A percentile compares a stretch with the other conserved stretches of the same genome.
These are phyloP conservation scores for Notothenia coriiceps DNA, from an alignment of 2,113 vertebrate genomes.

Conservation along the genomic window DNA sequence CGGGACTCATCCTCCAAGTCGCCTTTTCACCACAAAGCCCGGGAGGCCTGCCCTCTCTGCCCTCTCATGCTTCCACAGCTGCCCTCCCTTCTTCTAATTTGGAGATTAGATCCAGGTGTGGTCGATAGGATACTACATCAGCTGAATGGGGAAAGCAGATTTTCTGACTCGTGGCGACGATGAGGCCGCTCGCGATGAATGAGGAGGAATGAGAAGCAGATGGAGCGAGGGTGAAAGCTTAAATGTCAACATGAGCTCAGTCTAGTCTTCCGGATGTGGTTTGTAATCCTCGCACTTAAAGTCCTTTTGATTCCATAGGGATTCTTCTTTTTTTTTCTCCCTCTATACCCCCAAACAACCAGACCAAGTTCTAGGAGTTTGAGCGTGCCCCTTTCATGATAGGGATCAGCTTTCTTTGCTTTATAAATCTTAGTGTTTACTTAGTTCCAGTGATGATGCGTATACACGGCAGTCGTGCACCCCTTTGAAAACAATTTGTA, in stretches of 20 bases:
- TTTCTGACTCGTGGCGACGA: conserved; percentile 43
- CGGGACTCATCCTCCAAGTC: conserved; percentile 41
- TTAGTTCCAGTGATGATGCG: conserved; percentile 32
- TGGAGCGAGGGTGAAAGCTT: conserved; percentile 57
- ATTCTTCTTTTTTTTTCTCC: conserved; percentile 14
- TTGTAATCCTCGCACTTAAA: conserved; percentile 61
- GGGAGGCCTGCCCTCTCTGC: conserved; percentile 30
- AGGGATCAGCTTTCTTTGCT: conserved; percentile 31
- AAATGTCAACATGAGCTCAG: conserved; percentile 73
- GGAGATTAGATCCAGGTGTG: conserved; percentile 75
- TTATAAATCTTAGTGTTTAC: conserved; percentile 48
- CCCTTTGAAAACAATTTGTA: conserved; percentile 5
- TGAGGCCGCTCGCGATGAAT: conserved; percentile 48
- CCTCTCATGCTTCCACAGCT: conserved; percentile 8
- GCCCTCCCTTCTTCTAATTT: conserved; percentile 37
- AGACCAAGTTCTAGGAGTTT: conserved; percentile 34
- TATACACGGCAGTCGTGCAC: conserved; percentile 35
- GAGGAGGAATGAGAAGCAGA: conserved; percentile 72
- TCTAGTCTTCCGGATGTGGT: conserved; percentile 71
- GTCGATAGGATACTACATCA: conserved; percentile 43
- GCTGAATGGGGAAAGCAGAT: conserved; percentile 58
- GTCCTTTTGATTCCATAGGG: conserved; percentile 55
- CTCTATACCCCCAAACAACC: conserved; percentile 29
- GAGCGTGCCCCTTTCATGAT: not conserved
- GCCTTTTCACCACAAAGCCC: conserved; percentile 41